These are phyloP conservation scores for Loripinus fragilis DNA, from an alignment of 2,888 invertebrate species.

Conservation along the genomic window DNA sequence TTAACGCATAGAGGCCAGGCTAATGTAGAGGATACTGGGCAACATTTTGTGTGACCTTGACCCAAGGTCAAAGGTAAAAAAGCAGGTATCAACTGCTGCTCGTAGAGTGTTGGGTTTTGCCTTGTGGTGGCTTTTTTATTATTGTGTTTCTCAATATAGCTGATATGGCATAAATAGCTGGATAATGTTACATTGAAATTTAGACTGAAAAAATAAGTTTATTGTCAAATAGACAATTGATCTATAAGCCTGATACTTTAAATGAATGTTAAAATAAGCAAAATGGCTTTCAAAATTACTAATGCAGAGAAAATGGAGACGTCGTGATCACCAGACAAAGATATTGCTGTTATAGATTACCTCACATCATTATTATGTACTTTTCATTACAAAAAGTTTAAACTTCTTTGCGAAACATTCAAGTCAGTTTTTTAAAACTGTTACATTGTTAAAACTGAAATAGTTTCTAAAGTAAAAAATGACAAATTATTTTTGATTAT, in stretches of 20 bases:
- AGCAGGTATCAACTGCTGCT: too few species aligned
- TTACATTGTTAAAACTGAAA: background rate
- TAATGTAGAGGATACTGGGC: too few species aligned
- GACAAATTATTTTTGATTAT: too few species aligned
- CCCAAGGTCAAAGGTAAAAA: too few species aligned
- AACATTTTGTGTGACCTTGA: too few species aligned
- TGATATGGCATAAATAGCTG: constrained; percentile 1
- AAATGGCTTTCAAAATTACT: constrained; percentile 25
- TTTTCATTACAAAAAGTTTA: background rate
- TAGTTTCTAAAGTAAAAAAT: background rate
- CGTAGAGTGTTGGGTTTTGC: too few species aligned
- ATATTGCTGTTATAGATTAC: background rate
- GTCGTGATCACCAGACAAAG: background rate
- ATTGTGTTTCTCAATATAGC: background rate
- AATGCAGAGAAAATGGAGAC: constrained; percentile 19
- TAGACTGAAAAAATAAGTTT: background rate
- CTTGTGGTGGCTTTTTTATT: too few species aligned
- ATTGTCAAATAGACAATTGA: constrained; percentile 12
- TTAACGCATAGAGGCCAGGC: too few species aligned
- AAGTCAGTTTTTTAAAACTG: background rate
- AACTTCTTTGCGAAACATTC: background rate
- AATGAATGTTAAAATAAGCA: constrained; percentile 10
- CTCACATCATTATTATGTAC: background rate
- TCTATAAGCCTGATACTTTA: background rate
- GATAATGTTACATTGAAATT: background rate